A percentile compares a stretch with the other conserved stretches of the same genome.
phyloP scores from a whole-genome alignment of 2,888 invertebrate species.

The Sylvicola cinctus region DNA sequence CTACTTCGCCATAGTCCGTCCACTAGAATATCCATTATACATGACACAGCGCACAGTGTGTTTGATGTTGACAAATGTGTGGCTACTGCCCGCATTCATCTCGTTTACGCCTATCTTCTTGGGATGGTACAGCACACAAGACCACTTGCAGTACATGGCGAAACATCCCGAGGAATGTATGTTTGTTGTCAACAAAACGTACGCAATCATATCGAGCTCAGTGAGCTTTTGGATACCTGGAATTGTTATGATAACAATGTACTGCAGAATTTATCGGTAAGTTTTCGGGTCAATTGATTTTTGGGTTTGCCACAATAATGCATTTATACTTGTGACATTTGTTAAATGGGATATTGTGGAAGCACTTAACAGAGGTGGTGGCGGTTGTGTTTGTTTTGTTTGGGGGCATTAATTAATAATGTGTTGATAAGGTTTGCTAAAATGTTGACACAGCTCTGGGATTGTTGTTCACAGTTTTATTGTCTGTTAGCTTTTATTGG shows the following conservation, averaged over 20 bases:
- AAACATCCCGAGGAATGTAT: conserved; percentile 49
- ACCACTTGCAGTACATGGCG: conserved; percentile 47
- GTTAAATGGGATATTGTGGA: no score
- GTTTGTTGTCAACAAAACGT: conserved; percentile 70
- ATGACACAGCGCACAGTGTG: conserved; percentile 64
- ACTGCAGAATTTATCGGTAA: conserved; percentile 79
- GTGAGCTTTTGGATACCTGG: conserved; percentile 90
- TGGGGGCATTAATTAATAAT: no score
- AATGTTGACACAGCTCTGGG: no score
- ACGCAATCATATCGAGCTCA: conserved; percentile 72
- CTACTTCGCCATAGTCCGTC: conserved; percentile 82
- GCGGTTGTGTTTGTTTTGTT: no score
- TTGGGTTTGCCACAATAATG: no score
- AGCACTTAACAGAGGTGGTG: no score
- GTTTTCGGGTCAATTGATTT: no score
- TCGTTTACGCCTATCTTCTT: conserved; percentile 89
- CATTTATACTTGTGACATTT: no score
- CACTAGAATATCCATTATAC: conserved; percentile 75
- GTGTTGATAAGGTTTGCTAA: no score
- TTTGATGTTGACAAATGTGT: conserved; percentile 66
- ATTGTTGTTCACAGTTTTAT: no score
- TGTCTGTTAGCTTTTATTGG: no score
- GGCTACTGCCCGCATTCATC: conserved; percentile 78
- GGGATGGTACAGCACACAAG: conserved; percentile 82
- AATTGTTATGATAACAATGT: conserved; percentile 82